These are phyloP conservation scores for Actinopyga echinites DNA, from an alignment of 53 echinoderm and acorn worm species.

Conservation along the genomic window DNA sequence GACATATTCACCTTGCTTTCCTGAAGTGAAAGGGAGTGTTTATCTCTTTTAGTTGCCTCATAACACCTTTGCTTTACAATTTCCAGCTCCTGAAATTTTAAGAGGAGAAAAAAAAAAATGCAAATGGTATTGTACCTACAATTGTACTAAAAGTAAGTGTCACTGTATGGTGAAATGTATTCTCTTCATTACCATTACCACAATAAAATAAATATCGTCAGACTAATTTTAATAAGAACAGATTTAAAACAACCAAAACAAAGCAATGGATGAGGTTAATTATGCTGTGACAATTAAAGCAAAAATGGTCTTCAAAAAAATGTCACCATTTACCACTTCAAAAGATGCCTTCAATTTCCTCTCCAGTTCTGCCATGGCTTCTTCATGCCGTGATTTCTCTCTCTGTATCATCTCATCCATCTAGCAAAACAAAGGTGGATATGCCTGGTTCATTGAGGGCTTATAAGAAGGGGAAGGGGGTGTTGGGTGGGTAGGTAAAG, in stretches of 20 bases:
- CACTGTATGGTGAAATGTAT: too few species aligned
- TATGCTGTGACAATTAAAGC: not conserved
- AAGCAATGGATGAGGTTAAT: not conserved
- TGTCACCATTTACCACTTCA: conserved; percentile 68
- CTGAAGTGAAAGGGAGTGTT: conserved; percentile 46
- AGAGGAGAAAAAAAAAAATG: too few species aligned
- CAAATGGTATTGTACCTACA: too few species aligned
- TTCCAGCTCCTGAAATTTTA: conserved; percentile 70
- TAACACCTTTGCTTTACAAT: conserved; percentile 78
- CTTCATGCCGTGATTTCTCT: conserved; percentile 67
- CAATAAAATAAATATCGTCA: too few species aligned
- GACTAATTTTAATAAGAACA: too few species aligned
- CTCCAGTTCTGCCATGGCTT: conserved; percentile 73
- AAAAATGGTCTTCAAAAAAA: not conserved
- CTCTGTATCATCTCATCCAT: conserved; percentile 74
- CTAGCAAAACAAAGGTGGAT: conserved; percentile 44
- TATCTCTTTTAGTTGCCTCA: conserved; percentile 76
- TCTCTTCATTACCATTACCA: too few species aligned
- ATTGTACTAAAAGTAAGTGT: too few species aligned
- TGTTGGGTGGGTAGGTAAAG: too few species aligned
- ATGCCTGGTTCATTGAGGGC: not conserved
- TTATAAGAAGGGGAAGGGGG: too few species aligned
- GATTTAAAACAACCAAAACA: too few species aligned
- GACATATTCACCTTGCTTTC: conserved; percentile 62
- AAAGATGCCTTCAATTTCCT: conserved; percentile 76